phyloP scores from a whole-genome alignment of 1,140 invertebrate species.

The Neuroterus valhalla region DNA sequence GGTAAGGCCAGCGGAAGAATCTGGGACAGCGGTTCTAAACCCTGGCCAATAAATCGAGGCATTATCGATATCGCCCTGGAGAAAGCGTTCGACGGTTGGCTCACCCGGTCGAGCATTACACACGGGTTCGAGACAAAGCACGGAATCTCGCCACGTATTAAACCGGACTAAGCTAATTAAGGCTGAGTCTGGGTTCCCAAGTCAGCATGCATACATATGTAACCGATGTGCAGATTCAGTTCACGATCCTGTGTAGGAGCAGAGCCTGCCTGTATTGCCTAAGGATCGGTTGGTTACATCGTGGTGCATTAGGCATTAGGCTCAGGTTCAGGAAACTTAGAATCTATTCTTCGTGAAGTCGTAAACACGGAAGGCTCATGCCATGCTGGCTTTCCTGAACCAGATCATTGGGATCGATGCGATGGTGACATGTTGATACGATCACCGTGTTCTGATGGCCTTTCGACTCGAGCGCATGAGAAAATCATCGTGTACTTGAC shows the following conservation, averaged over 20 bases:
- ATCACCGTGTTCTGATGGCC: background rate
- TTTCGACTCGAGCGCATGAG: background rate
- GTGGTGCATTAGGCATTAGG: slow-evolving; percentile 36
- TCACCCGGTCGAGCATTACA: slow-evolving; percentile 43
- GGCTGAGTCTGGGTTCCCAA: slow-evolving; percentile 59
- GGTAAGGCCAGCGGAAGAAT: slow-evolving; percentile 51
- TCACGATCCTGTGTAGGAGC: background rate
- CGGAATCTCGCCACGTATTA: slow-evolving; percentile 53
- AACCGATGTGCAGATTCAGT: slow-evolving; percentile 13
- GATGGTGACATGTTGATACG: slow-evolving; percentile 8
- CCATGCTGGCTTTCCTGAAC: background rate
- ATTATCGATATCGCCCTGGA: slow-evolving; percentile 58
- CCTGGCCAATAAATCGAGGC: slow-evolving; percentile 59
- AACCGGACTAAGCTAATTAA: slow-evolving; percentile 60
- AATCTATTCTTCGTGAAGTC: slow-evolving; percentile 47
- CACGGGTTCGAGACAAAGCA: slow-evolving; percentile 54
- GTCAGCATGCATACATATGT: slow-evolving; percentile 30
- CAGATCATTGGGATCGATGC: background rate
- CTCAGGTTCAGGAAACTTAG: background rate
- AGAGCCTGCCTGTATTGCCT: background rate
- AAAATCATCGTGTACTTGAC: background rate
- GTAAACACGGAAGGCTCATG: slow-evolving; percentile 32
- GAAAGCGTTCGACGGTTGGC: slow-evolving; percentile 59
- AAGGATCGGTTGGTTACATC: slow-evolving; percentile 10
- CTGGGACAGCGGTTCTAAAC: slow-evolving; percentile 56